A percentile compares a stretch with the other conserved stretches of the same genome.
phyloP scores from a whole-genome alignment of 2,113 vertebrate species.

The Hipposideros armiger region DNA sequence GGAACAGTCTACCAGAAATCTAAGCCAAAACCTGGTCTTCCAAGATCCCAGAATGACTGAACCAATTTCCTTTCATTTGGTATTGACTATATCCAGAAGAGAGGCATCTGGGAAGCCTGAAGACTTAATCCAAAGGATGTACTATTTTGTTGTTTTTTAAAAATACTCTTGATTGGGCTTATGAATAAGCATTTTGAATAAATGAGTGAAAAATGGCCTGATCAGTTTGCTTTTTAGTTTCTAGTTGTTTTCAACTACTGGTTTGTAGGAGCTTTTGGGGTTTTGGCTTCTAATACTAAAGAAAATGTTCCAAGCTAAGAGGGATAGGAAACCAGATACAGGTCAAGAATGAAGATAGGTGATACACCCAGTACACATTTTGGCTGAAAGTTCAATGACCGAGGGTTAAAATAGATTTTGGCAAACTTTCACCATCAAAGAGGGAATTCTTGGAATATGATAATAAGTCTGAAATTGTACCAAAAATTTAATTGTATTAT shows the following conservation, averaged over 20 bases:
- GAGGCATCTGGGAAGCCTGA: conserved; percentile 6
- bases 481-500: not conserved
- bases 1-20: not conserved
- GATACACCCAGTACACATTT: not conserved
- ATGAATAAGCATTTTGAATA: not conserved
- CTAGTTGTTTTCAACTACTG: conserved; percentile 28
- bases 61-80: not conserved
- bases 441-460: conserved; percentile 21
- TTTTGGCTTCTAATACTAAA: conserved; percentile 49
- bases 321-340: not conserved
- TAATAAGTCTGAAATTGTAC: conserved; percentile 54
- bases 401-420: not conserved
- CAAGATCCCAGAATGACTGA: not conserved
- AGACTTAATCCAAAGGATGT: not conserved
- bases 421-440: conserved; percentile 16
- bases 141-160: conserved; percentile 7
- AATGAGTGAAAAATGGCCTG: conserved; percentile 10
- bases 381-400: not conserved
- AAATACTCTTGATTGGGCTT: not conserved
- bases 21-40: conserved; percentile 36
- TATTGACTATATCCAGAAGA: not conserved
- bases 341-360: not conserved
- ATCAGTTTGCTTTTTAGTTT: conserved; percentile 37
- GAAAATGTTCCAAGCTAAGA: conserved; percentile 27
- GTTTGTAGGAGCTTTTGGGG: conserved; percentile 45